Percentiles rank a stretch among this genome's conserved stretches.
These are phyloP conservation scores for Aspidoscelis tigris DNA, from an alignment of 2,113 vertebrate genomes.

Conservation along the genomic window DNA sequence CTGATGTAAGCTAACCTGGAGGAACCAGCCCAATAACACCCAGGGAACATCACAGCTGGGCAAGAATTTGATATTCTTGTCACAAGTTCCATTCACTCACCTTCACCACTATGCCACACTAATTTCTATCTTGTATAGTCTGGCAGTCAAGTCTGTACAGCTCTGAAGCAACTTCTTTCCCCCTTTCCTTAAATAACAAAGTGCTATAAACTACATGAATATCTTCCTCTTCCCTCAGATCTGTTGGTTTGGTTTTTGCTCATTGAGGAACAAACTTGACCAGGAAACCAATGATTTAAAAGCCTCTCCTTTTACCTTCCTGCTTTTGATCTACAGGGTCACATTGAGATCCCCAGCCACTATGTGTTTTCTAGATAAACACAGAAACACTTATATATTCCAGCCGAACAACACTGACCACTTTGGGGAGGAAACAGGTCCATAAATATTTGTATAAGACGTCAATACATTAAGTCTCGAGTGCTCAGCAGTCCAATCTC, in stretches of 20 bases:
- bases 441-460: slow-evolving; percentile 76
- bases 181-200: background rate
- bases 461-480: slow-evolving; percentile 72
- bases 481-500: slow-evolving; percentile 68
- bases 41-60: too few species aligned
- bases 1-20: too few species aligned
- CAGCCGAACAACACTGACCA: slow-evolving; percentile 63
- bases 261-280: background rate
- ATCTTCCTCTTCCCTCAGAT: background rate
- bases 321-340: background rate
- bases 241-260: background rate
- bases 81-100: too few species aligned
- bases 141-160: accelerated
- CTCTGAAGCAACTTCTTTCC: background rate
- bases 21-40: too few species aligned
- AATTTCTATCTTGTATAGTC: background rate
- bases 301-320: background rate
- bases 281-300: background rate
- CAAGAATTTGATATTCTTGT: too few species aligned
- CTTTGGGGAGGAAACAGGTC: slow-evolving; percentile 68
- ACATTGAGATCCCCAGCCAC: slow-evolving; percentile 38
- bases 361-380: slow-evolving; percentile 34
- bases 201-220: background rate
- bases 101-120: too few species aligned
- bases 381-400: slow-evolving; percentile 48